These are phyloP conservation scores for Cynoglossus semilaevis DNA, from an alignment of 2,113 vertebrate species.

Conservation along the genomic window DNA sequence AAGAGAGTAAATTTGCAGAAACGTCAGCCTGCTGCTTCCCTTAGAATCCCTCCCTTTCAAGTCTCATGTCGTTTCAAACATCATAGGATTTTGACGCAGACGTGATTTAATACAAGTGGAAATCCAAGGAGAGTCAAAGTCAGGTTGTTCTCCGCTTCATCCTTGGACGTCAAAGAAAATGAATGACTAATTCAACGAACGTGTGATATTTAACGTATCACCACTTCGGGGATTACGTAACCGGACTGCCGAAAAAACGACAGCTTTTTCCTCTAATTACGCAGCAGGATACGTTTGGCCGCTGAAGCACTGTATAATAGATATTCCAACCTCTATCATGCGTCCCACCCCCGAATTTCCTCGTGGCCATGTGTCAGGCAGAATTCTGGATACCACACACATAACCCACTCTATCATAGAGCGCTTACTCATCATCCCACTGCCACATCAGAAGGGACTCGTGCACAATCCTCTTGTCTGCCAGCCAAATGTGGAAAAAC, in stretches of 20 bases:
- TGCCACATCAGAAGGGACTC: constrained; percentile 65
- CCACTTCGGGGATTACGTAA: constrained; percentile 54
- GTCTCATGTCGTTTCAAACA: neutral
- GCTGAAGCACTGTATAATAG: constrained; percentile 53
- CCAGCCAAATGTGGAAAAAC: constrained; percentile 61
- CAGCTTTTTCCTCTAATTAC: constrained; percentile 62
- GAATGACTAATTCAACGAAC: constrained; percentile 36
- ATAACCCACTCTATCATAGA: constrained; percentile 46
- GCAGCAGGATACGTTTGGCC: constrained; percentile 39
- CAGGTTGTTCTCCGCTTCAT: constrained; percentile 9
- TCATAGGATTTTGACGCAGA: no score
- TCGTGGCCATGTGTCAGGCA: constrained; percentile 57
- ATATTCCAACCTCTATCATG: constrained; percentile 44
- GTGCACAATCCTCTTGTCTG: constrained; percentile 62
- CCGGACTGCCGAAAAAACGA: constrained; percentile 33
- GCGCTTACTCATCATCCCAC: constrained; percentile 61
- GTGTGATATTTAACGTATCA: constrained; percentile 33
- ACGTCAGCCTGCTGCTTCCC: neutral
- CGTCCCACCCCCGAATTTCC: constrained; percentile 37
- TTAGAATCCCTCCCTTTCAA: neutral
- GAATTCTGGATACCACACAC: constrained; percentile 59
- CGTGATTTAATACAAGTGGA: constrained; percentile 5
- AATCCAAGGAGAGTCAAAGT: constrained; percentile 22
- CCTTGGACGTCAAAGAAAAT: constrained; percentile 20
- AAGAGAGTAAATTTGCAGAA: neutral